A percentile compares a stretch with the other conserved stretches of the same genome.
phyloP scores from a whole-genome alignment of 2,797 vertebrate species.

The Clarias laeviceps region DNA sequence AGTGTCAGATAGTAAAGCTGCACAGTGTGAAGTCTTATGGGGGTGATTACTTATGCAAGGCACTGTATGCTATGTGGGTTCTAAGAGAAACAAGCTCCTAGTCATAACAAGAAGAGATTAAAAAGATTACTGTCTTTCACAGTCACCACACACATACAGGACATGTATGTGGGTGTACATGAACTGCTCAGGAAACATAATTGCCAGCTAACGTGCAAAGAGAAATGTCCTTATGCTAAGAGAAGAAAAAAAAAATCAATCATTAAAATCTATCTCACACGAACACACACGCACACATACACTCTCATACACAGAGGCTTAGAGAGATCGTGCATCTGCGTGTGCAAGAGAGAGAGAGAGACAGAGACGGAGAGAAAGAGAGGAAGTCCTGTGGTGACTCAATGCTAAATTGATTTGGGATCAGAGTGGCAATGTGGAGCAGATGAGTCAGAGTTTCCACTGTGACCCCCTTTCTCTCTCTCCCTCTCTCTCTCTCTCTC shows the following conservation, averaged over 20 bases:
- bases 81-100: constrained; percentile 15
- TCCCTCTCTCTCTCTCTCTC: constrained; percentile 53
- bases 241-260: constrained; percentile 18
- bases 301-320: constrained; percentile 35
- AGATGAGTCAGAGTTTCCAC: constrained; percentile 81
- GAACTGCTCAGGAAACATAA: background rate
- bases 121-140: constrained; percentile 19
- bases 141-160: background rate
- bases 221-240: constrained; percentile 12
- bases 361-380: constrained; percentile 30
- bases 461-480: constrained; percentile 69
- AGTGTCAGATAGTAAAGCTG: background rate
- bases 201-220: constrained; percentile 30
- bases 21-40: background rate
- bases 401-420: constrained; percentile 78
- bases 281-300: background rate
- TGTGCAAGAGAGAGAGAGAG: background rate
- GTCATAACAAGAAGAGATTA: constrained; percentile 22
- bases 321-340: background rate
- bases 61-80: constrained; percentile 5
- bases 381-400: constrained; percentile 73
- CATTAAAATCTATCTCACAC: constrained; percentile 30
- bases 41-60: constrained; percentile 13
- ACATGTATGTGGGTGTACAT: constrained; percentile 25
- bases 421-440: constrained; percentile 72